Percentiles rank a stretch among this genome's conserved stretches.
These are phyloP conservation scores for Psettodes erumei DNA, from an alignment of 2,113 vertebrate genomes.

Conservation along the genomic window DNA sequence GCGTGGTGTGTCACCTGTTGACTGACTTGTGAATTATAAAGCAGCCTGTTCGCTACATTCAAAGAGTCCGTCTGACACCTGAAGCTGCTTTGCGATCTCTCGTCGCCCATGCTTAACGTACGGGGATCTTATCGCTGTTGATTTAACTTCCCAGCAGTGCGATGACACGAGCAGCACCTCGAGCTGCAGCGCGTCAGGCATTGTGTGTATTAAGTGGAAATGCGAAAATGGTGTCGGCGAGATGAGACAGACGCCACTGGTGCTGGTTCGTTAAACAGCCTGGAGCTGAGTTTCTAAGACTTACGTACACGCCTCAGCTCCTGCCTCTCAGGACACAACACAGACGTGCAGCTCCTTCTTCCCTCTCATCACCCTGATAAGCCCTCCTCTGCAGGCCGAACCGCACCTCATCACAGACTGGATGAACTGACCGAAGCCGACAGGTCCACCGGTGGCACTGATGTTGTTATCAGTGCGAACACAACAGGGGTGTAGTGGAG, in stretches of 20 bases:
- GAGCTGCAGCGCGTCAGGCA: not conserved
- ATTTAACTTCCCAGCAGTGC: not conserved
- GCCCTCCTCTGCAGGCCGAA: slow-evolving; percentile 30
- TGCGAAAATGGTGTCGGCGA: not conserved
- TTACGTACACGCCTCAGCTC: not conserved
- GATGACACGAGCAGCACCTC: not conserved
- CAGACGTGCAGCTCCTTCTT: slow-evolving; percentile 67
- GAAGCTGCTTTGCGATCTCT: too few relatives aligned
- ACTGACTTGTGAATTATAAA: not conserved
- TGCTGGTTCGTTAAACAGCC: not conserved
- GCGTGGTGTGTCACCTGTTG: not conserved
- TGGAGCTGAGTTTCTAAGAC: not conserved
- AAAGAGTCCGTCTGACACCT: not conserved
- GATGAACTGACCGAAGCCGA: slow-evolving; percentile 48
- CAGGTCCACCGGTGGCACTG: slow-evolving; percentile 44
- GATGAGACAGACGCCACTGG: not conserved
- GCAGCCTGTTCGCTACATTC: not conserved
- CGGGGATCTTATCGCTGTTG: not conserved
- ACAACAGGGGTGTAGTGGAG: slow-evolving; percentile 29
- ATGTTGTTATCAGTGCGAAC: slow-evolving; percentile 68
- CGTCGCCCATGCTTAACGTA: not conserved
- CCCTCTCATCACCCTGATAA: slow-evolving; percentile 73
- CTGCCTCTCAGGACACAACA: slow-evolving; percentile 37
- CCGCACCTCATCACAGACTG: slow-evolving; percentile 56
- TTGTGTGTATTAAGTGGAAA: too few relatives aligned